Conservation (phyloP, 2,888 invertebrate species). For the Aspidiotus destructor region DNA sequence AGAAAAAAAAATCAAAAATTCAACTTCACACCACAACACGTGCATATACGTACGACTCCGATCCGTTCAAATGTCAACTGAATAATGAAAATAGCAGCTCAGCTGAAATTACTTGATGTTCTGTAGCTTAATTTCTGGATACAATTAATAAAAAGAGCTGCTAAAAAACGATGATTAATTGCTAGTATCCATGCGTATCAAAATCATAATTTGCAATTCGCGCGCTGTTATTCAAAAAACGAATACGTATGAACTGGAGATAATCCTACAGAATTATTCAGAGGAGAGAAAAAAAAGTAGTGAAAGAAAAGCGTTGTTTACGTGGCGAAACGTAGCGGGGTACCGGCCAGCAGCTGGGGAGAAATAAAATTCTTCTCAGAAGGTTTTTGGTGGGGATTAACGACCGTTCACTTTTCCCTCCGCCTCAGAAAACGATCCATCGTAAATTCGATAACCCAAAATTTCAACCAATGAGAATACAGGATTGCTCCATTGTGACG, state of each 20-base stretch:
- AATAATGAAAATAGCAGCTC: too few relatives aligned
- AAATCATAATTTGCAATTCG: too few relatives aligned
- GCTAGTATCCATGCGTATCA: too few relatives aligned
- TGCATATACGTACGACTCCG: too few relatives aligned
- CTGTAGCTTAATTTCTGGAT: too few relatives aligned
- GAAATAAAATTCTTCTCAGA: conserved; percentile 26
- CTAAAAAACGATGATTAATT: too few relatives aligned
- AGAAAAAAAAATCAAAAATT: too few relatives aligned
- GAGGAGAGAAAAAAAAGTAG: not conserved
- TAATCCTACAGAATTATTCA: conserved; percentile 1
- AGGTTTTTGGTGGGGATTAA: conserved; percentile 29
- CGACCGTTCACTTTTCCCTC: conserved; percentile 13
- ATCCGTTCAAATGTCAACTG: too few relatives aligned
- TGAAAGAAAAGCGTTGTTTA: conserved; percentile 11
- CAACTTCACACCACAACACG: too few relatives aligned
- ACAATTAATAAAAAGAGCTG: too few relatives aligned
- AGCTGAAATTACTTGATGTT: too few relatives aligned
- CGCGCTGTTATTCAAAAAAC: not conserved
- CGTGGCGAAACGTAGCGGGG: conserved; percentile 21
- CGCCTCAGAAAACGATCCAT: conserved; percentile 10
- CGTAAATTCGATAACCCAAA: conserved; percentile 27
- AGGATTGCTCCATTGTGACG: conserved; percentile 14
- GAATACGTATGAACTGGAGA: not conserved
- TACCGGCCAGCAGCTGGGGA: conserved; percentile 22
- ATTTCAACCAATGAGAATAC: conserved; percentile 22